Conservation (phyloP, 2,888 invertebrate species). For the Lottia scabra region DNA sequence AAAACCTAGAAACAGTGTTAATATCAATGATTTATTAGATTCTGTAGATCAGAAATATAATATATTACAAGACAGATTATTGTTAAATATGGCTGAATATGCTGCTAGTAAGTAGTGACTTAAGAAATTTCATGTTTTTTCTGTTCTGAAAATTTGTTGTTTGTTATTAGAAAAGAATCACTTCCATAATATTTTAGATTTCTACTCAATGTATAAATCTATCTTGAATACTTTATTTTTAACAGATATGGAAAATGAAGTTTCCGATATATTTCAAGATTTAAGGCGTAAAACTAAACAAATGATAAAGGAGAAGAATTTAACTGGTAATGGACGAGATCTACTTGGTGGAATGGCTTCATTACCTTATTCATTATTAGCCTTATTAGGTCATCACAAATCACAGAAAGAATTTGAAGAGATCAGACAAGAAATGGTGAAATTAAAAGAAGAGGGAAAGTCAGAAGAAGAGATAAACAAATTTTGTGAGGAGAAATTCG, state of each 20-base stretch:
- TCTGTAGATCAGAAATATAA: slow-evolving; percentile 58
- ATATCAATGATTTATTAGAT: slow-evolving; percentile 50
- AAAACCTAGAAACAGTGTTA: slow-evolving; percentile 35
- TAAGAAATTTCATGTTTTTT: too few species aligned
- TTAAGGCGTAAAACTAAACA: slow-evolving; percentile 26
- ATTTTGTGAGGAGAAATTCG: slow-evolving; percentile 36
- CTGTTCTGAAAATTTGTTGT: too few species aligned
- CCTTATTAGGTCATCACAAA: slow-evolving; percentile 53
- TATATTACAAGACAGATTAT: slow-evolving; percentile 48
- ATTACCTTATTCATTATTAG: slow-evolving; percentile 41
- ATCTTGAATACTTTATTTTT: slow-evolving; percentile 2
- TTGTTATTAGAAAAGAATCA: too few species aligned
- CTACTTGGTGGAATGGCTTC: slow-evolving; percentile 43
- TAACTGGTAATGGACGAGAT: slow-evolving; percentile 29
- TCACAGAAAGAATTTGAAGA: slow-evolving; percentile 40
- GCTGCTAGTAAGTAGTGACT: slow-evolving; percentile 43
- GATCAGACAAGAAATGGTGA: slow-evolving; percentile 35
- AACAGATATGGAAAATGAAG: slow-evolving; percentile 49
- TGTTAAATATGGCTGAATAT: slow-evolving; percentile 53
- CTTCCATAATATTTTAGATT: too few species aligned
- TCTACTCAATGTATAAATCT: too few species aligned
- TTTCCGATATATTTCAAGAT: slow-evolving; percentile 44
- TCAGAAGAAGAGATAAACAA: slow-evolving; percentile 35
- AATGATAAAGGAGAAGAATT: slow-evolving; percentile 20
- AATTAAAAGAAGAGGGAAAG: slow-evolving; percentile 41